Conservation (phyloP, 1,140 invertebrate species). For the Lucilia cuprina region DNA sequence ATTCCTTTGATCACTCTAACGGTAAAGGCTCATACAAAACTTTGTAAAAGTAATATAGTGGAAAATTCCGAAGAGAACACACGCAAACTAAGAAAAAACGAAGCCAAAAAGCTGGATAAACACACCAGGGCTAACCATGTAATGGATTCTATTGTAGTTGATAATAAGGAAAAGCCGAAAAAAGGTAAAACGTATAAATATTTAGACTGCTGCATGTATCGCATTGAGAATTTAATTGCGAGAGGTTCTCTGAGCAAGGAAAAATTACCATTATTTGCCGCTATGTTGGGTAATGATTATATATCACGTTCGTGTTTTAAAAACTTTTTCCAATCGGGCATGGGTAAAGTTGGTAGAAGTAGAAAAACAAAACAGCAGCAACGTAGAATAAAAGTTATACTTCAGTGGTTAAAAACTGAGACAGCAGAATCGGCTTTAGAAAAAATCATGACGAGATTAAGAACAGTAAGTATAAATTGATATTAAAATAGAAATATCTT, state of each 20-base stretch:
- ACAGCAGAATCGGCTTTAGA: slow-evolving; percentile 72
- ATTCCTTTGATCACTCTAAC: slow-evolving; percentile 78
- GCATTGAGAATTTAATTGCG: slow-evolving; percentile 70
- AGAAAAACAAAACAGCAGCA: slow-evolving; percentile 68
- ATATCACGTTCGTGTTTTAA: slow-evolving; percentile 73
- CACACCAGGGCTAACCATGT: slow-evolving; percentile 52
- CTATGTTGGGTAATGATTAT: slow-evolving; percentile 87
- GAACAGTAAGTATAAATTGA: slow-evolving; percentile 51
- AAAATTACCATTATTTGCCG: slow-evolving; percentile 79
- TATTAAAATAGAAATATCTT: not conserved
- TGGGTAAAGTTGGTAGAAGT: slow-evolving; percentile 70
- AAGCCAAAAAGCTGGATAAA: slow-evolving; percentile 56
- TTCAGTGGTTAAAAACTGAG: slow-evolving; percentile 78
- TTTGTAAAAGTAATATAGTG: slow-evolving; percentile 34
- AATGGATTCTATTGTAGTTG: slow-evolving; percentile 42
- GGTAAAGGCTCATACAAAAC: slow-evolving; percentile 56
- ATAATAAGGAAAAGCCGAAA: slow-evolving; percentile 19
- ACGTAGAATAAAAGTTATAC: slow-evolving; percentile 71
- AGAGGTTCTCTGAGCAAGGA: slow-evolving; percentile 72
- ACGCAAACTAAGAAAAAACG: slow-evolving; percentile 43
- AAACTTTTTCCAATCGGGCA: slow-evolving; percentile 69
- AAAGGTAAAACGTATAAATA: slow-evolving; percentile 54
- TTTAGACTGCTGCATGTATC: slow-evolving; percentile 76
- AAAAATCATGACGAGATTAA: slow-evolving; percentile 71
- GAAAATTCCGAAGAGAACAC: not conserved